Conservation (phyloP, 2,888 invertebrate genomes). For the Prenolepis imparis region DNA sequence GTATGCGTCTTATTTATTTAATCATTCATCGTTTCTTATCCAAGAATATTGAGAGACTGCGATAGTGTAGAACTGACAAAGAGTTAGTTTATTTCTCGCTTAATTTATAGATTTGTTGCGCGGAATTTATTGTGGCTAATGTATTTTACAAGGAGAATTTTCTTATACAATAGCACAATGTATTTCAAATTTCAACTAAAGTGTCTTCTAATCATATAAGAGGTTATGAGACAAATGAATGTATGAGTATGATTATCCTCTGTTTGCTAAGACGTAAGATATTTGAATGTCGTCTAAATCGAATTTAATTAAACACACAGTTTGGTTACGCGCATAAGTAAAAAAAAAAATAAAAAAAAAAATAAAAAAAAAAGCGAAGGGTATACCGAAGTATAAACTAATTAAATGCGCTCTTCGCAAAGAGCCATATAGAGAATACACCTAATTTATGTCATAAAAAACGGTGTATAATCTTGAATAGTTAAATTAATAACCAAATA, state of each 20-base stretch:
- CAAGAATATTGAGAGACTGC: constrained; percentile 37
- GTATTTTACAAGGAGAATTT: constrained; percentile 33
- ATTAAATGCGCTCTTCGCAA: constrained; percentile 15
- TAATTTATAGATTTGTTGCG: constrained; percentile 18
- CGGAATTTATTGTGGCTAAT: not conserved
- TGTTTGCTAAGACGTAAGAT: constrained; percentile 10
- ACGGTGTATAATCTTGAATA: constrained; percentile 23
- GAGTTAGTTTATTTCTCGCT: constrained; percentile 2
- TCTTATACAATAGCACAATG: constrained; percentile 20
- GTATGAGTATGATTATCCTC: constrained; percentile 20
- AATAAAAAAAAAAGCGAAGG: not conserved
- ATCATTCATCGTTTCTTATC: constrained; percentile 27
- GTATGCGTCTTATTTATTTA: constrained; percentile 66
- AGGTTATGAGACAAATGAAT: not conserved
- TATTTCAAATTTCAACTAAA: constrained; percentile 20
- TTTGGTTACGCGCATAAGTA: not conserved
- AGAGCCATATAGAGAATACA: not conserved
- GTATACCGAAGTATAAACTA: not conserved
- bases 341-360: no score
- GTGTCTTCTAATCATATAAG: constrained; percentile 38
- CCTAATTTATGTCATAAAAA: not conserved
- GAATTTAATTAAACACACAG: constrained; percentile 64
- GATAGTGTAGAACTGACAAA: constrained; percentile 29
- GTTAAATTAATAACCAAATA: constrained; percentile 45
- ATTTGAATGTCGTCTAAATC: constrained; percentile 61